Conservation (phyloP, 2,797 vertebrate genomes). For the Danionella dracula region DNA sequence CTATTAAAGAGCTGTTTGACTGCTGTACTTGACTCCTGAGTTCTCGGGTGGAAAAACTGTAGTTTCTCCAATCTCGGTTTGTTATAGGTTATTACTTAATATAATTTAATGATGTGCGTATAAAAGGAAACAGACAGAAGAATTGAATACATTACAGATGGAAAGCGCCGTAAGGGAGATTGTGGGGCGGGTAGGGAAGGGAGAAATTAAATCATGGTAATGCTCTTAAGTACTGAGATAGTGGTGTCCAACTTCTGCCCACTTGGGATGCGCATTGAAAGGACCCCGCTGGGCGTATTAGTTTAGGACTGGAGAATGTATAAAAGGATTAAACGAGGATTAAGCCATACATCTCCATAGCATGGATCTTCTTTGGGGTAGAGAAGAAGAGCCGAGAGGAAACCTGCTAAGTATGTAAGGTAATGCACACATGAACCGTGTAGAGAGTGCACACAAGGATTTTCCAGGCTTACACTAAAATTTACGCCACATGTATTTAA, state of each 20-base stretch:
- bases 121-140: not conserved
- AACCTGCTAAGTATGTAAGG: slow-evolving; percentile 2
- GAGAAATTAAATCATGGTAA: slow-evolving; percentile 13
- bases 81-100: not conserved
- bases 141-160: not conserved
- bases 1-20: too few relatives aligned
- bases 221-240: slow-evolving; percentile 10
- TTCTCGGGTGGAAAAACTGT: not conserved
- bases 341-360: slow-evolving; percentile 1
- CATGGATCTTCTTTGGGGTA: not conserved
- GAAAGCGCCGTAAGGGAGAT: not conserved
- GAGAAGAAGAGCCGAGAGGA: not conserved
- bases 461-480: too few relatives aligned
- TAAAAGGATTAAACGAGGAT: slow-evolving; percentile 22
- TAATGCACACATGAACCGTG: not conserved
- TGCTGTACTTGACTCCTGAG: not conserved
- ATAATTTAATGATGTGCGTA: not conserved
- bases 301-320: slow-evolving; percentile 11
- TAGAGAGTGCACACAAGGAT: not conserved
- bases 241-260: slow-evolving; percentile 6
- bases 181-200: not conserved
- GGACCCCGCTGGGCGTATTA: slow-evolving; percentile 7
- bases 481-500: too few relatives aligned
- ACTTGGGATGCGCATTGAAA: not conserved
- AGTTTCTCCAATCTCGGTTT: not conserved